Percentiles rank a stretch among this genome's conserved stretches.
Conservation (phyloP, 2,888 invertebrate genomes). For the Cremastinae sp. region DNA sequence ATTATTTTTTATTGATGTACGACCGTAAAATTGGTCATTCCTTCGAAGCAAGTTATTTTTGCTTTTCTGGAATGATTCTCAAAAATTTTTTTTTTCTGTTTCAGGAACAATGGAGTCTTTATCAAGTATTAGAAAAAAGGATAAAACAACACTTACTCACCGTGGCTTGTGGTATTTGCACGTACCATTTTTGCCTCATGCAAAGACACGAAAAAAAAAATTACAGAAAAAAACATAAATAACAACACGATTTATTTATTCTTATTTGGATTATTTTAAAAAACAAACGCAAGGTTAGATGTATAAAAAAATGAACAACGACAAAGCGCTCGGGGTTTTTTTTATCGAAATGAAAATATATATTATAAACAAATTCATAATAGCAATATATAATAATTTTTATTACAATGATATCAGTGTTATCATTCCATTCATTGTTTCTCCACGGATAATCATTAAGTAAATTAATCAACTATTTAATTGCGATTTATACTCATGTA, state of each 20-base stretch:
- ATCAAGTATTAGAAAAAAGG: neutral
- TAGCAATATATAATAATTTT: constrained; percentile 78
- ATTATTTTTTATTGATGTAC: neutral
- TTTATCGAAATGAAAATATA: constrained; percentile 79
- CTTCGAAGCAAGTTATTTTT: neutral
- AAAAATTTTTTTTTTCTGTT: neutral
- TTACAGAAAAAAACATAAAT: constrained; percentile 43
- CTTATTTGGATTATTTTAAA: constrained; percentile 2
- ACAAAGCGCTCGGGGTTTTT: constrained; percentile 66
- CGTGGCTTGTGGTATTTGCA: constrained; percentile 57
- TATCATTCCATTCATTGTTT: constrained; percentile 73
- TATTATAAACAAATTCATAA: constrained; percentile 80
- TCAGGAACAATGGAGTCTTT: too few relatives aligned
- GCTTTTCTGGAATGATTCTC: neutral
- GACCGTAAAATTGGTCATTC: neutral
- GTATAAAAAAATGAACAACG: constrained; percentile 66
- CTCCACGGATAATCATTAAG: constrained; percentile 74
- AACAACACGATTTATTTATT: constrained; percentile 20
- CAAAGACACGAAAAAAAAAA: constrained; percentile 35
- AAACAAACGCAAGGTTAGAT: constrained; percentile 57
- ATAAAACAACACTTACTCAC: constrained; percentile 61
- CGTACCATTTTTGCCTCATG: constrained; percentile 63
- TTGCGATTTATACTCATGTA: constrained; percentile 47
- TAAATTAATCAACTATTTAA: constrained; percentile 76
- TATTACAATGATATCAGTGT: constrained; percentile 79